These are phyloP conservation scores for Drosophila ohnishii DNA, from an alignment of 1,140 invertebrate genomes.

Conservation along the genomic window DNA sequence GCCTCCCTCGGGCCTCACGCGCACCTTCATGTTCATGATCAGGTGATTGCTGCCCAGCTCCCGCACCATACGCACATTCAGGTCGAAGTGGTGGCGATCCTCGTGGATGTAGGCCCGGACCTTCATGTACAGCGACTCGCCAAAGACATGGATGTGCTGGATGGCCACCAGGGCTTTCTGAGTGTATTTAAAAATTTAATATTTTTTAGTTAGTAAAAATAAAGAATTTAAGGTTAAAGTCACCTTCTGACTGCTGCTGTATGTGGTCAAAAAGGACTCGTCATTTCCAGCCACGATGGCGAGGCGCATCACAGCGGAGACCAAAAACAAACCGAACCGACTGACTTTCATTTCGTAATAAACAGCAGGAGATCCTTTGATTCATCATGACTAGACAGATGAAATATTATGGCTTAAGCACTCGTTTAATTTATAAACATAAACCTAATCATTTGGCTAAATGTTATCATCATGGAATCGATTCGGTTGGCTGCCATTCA, in stretches of 20 bases:
- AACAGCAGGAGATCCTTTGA: slow-evolving; percentile 12
- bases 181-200: neutral
- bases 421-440: slow-evolving; percentile 6
- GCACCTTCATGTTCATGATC: slow-evolving; percentile 41
- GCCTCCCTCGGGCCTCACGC: slow-evolving; percentile 8
- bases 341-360: slow-evolving; percentile 32
- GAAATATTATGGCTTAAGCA: neutral
- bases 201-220: neutral
- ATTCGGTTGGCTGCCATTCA: neutral
- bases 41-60: slow-evolving; percentile 48
- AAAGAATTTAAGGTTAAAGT: too few relatives aligned
- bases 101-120: slow-evolving; percentile 17
- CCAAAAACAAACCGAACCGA: slow-evolving; percentile 27
- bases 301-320: neutral
- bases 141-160: slow-evolving; percentile 25
- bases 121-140: slow-evolving; percentile 31
- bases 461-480: slow-evolving; percentile 21
- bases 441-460: slow-evolving; percentile 21
- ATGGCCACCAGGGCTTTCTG: slow-evolving; percentile 26
- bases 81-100: slow-evolving; percentile 35
- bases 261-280: neutral
- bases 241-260: slow-evolving; percentile 7
- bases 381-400: slow-evolving; percentile 6
- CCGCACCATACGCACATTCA: slow-evolving; percentile 21
- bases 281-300: neutral